These are phyloP conservation scores for Paratrypauchen microcephalus DNA, from an alignment of 2,797 vertebrate genomes.

Conservation along the genomic window DNA sequence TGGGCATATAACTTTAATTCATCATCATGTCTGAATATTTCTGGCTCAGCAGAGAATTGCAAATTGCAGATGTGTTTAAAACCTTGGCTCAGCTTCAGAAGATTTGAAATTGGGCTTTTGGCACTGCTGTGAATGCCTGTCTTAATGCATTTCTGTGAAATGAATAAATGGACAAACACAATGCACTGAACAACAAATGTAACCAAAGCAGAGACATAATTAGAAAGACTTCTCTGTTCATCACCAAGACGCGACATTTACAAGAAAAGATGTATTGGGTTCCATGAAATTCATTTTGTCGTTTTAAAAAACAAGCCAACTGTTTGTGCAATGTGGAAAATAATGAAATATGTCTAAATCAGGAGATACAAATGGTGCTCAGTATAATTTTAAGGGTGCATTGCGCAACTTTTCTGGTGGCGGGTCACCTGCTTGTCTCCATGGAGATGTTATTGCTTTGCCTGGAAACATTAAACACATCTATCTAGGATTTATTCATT, in stretches of 20 bases:
- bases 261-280: constrained; percentile 1
- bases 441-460: no score
- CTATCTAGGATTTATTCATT: no score
- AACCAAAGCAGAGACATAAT: constrained; percentile 9
- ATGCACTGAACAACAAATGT: constrained; percentile 9
- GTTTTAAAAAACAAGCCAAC: background rate
- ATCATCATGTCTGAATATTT: constrained; percentile 6
- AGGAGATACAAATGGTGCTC: background rate
- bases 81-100: constrained; percentile 9
- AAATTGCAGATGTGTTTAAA: constrained; percentile 8
- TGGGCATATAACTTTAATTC: constrained; percentile 9
- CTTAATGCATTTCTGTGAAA: constrained; percentile 12
- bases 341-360: background rate
- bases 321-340: background rate
- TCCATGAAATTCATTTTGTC: background rate
- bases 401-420: no score
- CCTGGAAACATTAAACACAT: no score
- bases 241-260: background rate
- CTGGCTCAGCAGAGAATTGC: background rate
- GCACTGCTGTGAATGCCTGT: background rate
- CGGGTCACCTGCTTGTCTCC: no score
- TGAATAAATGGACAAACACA: constrained; percentile 10
- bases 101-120: constrained; percentile 12
- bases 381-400: no score
- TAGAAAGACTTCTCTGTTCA: constrained; percentile 1